A percentile compares a stretch with the other conserved stretches of the same genome.
phyloP scores from a whole-genome alignment of 2,797 vertebrate species.

The Stomatorhinus walkeri region DNA sequence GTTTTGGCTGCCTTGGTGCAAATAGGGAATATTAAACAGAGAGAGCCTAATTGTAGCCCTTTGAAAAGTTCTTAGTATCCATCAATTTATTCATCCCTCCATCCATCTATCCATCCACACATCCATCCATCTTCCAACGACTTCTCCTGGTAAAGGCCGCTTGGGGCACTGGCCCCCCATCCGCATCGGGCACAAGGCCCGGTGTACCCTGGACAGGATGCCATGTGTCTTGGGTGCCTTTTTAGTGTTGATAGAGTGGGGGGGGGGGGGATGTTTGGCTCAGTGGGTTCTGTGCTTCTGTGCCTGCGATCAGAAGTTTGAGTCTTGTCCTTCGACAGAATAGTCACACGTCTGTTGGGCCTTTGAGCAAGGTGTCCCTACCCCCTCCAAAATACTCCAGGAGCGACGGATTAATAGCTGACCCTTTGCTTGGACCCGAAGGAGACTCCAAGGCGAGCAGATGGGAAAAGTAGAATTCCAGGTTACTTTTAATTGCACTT shows the following conservation, averaged over 20 bases:
- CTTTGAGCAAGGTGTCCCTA: background rate
- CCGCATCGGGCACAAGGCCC: background rate
- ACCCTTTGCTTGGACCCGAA: background rate
- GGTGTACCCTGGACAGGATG: background rate
- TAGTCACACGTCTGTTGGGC: background rate
- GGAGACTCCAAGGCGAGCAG: background rate
- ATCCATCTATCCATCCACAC: background rate
- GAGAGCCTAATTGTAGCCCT: background rate
- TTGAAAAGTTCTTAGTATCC: background rate
- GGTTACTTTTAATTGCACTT: background rate
- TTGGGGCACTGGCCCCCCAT: background rate
- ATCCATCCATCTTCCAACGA: background rate
- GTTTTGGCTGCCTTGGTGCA: background rate
- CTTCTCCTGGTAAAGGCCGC: background rate
- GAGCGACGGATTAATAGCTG: background rate
- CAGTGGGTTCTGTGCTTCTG: background rate
- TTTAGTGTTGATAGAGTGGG: background rate
- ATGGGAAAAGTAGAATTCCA: background rate
- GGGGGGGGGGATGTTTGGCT: background rate
- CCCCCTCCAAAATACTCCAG: too few relatives aligned
- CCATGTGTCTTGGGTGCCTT: background rate
- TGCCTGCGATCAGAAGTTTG: background rate
- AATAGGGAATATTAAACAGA: background rate
- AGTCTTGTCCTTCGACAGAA: background rate
- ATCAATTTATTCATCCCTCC: background rate